These are phyloP conservation scores for Bungarus multicinctus DNA, from an alignment of 2,113 vertebrate species.

Conservation along the genomic window DNA sequence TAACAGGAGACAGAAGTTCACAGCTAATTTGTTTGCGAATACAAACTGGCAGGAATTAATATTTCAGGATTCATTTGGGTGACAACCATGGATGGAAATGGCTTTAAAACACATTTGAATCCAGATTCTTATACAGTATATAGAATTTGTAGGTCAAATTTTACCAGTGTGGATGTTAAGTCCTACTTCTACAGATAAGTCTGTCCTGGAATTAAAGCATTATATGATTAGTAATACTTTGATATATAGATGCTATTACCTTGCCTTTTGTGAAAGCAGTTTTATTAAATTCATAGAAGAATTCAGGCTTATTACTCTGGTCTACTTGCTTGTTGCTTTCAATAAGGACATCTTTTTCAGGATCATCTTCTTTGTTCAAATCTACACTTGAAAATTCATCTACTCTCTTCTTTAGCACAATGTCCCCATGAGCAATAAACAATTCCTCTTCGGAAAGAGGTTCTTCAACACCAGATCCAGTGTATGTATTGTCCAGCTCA, in stretches of 20 bases:
- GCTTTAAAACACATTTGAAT: background rate
- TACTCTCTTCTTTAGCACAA: slow-evolving; percentile 38
- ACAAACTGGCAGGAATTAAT: background rate
- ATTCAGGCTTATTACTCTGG: slow-evolving; percentile 41
- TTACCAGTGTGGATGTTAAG: background rate
- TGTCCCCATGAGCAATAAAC: slow-evolving; percentile 26
- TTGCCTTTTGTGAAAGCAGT: slow-evolving; percentile 86
- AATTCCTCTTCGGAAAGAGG: slow-evolving; percentile 76
- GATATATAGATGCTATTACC: slow-evolving; percentile 66
- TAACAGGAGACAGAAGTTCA: background rate
- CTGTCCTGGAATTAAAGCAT: background rate
- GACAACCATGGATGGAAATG: background rate
- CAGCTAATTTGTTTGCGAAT: background rate
- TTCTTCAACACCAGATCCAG: slow-evolving; percentile 78
- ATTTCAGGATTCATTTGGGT: background rate
- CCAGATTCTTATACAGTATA: background rate
- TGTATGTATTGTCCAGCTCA: slow-evolving; percentile 68
- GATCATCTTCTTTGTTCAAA: slow-evolving; percentile 54
- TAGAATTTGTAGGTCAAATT: background rate
- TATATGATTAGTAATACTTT: background rate
- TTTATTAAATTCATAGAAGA: slow-evolving; percentile 82
- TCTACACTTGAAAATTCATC: slow-evolving; percentile 17
- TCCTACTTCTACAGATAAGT: background rate
- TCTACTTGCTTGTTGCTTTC: slow-evolving; percentile 44
- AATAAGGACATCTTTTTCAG: slow-evolving; percentile 46